These are phyloP conservation scores for Patella vulgata DNA, from an alignment of 1,140 invertebrate species.

Conservation along the genomic window DNA sequence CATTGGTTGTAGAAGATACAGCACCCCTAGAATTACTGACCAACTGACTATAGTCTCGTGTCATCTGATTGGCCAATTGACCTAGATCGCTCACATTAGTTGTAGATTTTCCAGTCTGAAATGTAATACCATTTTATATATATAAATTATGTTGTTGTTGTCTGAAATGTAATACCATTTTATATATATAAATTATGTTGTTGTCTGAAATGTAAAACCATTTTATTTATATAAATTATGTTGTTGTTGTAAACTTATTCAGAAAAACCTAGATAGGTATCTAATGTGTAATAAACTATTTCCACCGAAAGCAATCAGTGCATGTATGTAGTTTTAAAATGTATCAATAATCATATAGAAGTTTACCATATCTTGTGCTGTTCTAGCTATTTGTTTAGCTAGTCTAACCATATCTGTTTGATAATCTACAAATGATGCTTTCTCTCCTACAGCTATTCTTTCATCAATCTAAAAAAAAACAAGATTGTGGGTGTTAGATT, in stretches of 20 bases:
- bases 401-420: conserved; percentile 95
- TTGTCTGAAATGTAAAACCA: neutral
- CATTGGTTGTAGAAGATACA: conserved; percentile 82
- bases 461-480: conserved; percentile 61
- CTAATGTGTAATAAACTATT: too few relatives aligned
- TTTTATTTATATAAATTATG: too few relatives aligned
- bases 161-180: too few relatives aligned
- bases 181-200: neutral
- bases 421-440: conserved; percentile 86
- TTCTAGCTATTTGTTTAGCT: conserved; percentile 91
- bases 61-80: conserved; percentile 79
- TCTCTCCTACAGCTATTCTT: conserved; percentile 46
- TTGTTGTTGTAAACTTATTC: too few relatives aligned
- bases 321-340: too few relatives aligned
- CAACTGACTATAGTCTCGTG: conserved; percentile 87
- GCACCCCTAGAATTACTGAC: conserved; percentile 91
- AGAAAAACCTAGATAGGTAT: too few relatives aligned
- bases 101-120: conserved; percentile 77
- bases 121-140: conserved; percentile 27
- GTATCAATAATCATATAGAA: too few relatives aligned
- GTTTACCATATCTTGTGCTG: conserved; percentile 92
- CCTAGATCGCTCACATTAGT: conserved; percentile 79
- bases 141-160: neutral
- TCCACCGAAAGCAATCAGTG: too few relatives aligned
- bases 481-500: too few relatives aligned